A percentile compares a stretch with the other conserved stretches of the same genome.
These are phyloP conservation scores for Hipposideros armiger DNA, from an alignment of 2,113 vertebrate species.

Conservation along the genomic window DNA sequence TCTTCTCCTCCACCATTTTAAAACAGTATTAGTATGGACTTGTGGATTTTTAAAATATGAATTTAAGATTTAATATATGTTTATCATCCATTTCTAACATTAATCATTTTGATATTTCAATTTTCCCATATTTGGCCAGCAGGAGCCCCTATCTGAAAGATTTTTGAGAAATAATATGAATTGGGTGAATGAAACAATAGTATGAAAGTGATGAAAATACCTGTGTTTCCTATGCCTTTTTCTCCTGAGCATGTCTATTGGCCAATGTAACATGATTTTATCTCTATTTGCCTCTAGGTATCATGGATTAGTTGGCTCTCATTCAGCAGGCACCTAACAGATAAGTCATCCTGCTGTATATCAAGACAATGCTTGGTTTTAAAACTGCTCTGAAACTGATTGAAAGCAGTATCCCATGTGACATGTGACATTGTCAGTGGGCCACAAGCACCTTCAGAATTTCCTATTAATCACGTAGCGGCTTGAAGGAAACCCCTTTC, in stretches of 20 bases:
- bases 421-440: slow-evolving; percentile 70
- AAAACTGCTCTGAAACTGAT: slow-evolving; percentile 48
- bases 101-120: neutral
- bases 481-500: slow-evolving; percentile 38
- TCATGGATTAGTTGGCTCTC: slow-evolving; percentile 74
- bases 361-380: slow-evolving; percentile 69
- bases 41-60: neutral
- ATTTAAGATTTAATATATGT: neutral
- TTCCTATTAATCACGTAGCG: slow-evolving; percentile 28
- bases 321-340: slow-evolving; percentile 73
- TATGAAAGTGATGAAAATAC: neutral
- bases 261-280: neutral
- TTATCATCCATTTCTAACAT: neutral
- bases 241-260: neutral
- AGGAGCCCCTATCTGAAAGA: neutral
- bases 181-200: neutral
- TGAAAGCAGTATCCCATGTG: neutral
- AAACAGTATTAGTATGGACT: neutral
- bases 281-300: slow-evolving; percentile 79
- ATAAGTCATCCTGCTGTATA: neutral
- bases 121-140: neutral
- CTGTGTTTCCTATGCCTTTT: neutral
- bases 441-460: slow-evolving; percentile 51
- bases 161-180: slow-evolving; percentile 1
- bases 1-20: neutral